These are phyloP conservation scores for Mactromeris polynyma DNA, from an alignment of 2,888 invertebrate species.

Conservation along the genomic window DNA sequence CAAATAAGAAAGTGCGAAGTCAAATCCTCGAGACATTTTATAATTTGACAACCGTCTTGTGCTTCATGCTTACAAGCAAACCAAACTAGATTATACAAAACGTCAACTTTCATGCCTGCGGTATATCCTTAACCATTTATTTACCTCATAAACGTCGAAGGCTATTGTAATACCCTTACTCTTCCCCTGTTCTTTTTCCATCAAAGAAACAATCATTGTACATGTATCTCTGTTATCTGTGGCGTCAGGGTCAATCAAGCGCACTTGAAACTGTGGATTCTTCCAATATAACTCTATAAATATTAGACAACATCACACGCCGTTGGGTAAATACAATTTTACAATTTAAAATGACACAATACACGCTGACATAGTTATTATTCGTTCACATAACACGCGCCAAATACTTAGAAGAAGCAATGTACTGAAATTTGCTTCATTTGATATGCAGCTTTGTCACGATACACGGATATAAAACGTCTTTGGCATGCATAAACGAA, in stretches of 20 bases:
- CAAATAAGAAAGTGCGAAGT: too few species aligned
- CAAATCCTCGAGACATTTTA: not conserved
- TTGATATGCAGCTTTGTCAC: not conserved
- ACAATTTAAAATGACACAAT: not conserved
- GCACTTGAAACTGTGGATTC: conserved; percentile 85
- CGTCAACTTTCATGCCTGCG: not conserved
- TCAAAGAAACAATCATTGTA: conserved; percentile 96
- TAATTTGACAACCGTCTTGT: not conserved
- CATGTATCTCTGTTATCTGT: conserved; percentile 92
- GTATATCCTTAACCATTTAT: too few species aligned
- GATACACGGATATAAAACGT: not conserved
- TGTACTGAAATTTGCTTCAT: not conserved
- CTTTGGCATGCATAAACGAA: not conserved
- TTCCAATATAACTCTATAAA: conserved; percentile 87
- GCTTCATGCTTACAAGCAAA: not conserved
- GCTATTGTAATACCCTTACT: conserved; percentile 96
- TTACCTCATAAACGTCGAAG: conserved; percentile 95
- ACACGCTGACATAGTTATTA: not conserved
- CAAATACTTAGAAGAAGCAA: not conserved
- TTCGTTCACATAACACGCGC: not conserved
- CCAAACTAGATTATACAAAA: too few species aligned
- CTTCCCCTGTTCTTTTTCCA: conserved; percentile 94
- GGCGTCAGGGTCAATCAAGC: conserved; percentile 82
- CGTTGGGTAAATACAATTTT: not conserved
- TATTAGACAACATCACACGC: not conserved